Evolutionary conservation across 2,888 invertebrate species (phyloP), one percentile per base, ranked within the genome.

Genomic region (Stenodema calcarata): DNA sequence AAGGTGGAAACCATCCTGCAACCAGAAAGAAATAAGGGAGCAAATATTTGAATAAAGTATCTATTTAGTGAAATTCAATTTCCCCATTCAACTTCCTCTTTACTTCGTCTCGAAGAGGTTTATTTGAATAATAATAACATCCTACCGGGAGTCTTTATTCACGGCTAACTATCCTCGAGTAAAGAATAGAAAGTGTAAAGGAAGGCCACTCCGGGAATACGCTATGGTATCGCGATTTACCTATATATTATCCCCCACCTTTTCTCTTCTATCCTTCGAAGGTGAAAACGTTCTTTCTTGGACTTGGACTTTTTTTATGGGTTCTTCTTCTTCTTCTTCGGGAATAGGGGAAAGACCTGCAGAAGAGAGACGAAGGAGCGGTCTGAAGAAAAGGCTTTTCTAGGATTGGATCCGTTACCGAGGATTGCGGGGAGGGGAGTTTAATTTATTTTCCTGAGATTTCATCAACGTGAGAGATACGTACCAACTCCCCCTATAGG

Each of bases 381-480:
- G 42, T 12, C 42, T 78, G 27, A 12, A 23, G 7, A 35, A 78
- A 41, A 70, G 54, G 82, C 82, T 82, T 82, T 69, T 27, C 82
- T 82, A 82, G 82, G 82, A 82, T 82, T 82, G 82, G 82, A 69
- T 82, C 69, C 18, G 62, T 47, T 62, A 23, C 69, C 62, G 23
- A 35, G 27, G 27, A 78, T 12, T 27, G 75, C 2, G 41, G 82
- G 1, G 54, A 12, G 1, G 41, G 42, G 41, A 69, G 82, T 69
- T 82, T 82, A 82, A 82, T 82, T 82, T 82, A 82, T 82, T 82
- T 82, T 18, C 42, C 82, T 27, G 82, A 82, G 82, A 82, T 82
- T 82, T 82, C 82, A 82, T 82, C 82, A 82, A 82, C 82, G 82
- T 82, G 82, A 82, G 70, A 82, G 82, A 82, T 80, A 35, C 41